A percentile compares a stretch with the other conserved stretches of the same genome.
Evolutionary conservation across 2,888 invertebrate species (phyloP).

Genomic region (Tribolium freemani): DNA sequence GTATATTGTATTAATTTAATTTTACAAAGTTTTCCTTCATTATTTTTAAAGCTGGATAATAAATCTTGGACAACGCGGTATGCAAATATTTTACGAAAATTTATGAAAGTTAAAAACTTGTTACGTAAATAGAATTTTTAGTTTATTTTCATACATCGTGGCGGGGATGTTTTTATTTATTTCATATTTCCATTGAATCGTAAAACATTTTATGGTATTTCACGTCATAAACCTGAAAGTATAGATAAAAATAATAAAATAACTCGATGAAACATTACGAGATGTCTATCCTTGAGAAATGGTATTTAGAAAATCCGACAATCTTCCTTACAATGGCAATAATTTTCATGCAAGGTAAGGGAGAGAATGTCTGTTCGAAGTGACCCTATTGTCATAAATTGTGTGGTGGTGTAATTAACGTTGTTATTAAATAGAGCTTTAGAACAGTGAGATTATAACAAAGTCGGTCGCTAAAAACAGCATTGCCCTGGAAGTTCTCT

Average conservation of each 20-base stretch:
- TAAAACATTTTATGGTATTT: slow-evolving; percentile 7
- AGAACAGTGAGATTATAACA: background rate
- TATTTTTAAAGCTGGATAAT: no score
- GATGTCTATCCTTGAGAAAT: background rate
- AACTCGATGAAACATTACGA: slow-evolving; percentile 5
- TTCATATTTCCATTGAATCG: slow-evolving; percentile 9
- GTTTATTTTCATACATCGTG: background rate
- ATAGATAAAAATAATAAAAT: slow-evolving; percentile 11
- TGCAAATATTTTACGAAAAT: background rate
- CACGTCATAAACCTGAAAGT: slow-evolving; percentile 2
- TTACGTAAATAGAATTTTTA: background rate
- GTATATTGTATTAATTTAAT: no score
- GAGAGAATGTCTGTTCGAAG: background rate
- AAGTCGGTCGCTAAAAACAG: no score
- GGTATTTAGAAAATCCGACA: background rate
- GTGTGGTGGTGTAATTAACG: background rate
- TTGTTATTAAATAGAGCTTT: background rate
- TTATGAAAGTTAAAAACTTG: background rate
- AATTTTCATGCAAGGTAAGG: background rate
- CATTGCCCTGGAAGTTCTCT: background rate
- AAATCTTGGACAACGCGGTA: no score
- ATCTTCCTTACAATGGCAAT: background rate
- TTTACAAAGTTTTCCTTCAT: no score
- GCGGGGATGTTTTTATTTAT: slow-evolving; percentile 5
- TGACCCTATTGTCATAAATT: background rate